Conservation (phyloP, 1,140 invertebrate genomes). For the Notospermus geniculatus region DNA sequence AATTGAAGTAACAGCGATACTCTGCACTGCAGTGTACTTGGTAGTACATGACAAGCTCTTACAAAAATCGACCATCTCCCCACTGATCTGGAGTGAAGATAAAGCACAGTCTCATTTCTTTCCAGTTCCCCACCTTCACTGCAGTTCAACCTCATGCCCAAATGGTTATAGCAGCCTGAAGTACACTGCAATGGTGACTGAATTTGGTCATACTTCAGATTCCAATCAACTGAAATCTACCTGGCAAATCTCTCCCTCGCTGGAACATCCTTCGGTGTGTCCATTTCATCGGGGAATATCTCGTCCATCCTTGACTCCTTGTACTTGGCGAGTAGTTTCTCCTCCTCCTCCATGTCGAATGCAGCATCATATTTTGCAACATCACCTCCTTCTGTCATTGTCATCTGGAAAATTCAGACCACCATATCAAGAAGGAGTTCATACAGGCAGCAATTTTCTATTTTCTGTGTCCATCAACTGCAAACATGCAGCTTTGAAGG, state of each 20-base stretch:
- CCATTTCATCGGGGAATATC: constrained; percentile 96
- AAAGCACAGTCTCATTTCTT: neutral
- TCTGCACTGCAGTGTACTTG: too few species aligned
- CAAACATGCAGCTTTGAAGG: too few species aligned
- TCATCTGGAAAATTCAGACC: constrained; percentile 20
- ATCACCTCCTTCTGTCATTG: constrained; percentile 38
- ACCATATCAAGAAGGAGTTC: too few species aligned
- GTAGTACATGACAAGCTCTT: too few species aligned
- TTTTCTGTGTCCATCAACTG: too few species aligned
- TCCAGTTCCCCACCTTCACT: constrained; percentile 11
- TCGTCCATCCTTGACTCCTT: constrained; percentile 75
- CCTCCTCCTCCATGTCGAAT: constrained; percentile 61
- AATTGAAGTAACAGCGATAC: too few species aligned
- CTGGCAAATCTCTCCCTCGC: constrained; percentile 82
- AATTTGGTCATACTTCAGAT: neutral
- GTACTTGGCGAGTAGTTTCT: constrained; percentile 60
- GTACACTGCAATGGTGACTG: neutral
- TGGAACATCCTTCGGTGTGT: constrained; percentile 66
- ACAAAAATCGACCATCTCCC: too few species aligned
- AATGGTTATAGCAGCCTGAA: constrained; percentile 9
- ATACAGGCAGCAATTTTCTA: too few species aligned
- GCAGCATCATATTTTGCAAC: constrained; percentile 54
- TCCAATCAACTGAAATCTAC: constrained; percentile 25
- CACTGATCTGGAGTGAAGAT: too few species aligned
- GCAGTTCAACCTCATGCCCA: neutral